These are phyloP conservation scores for Pseudopipra pipra DNA, from an alignment of 2,113 vertebrate species.

Conservation along the genomic window DNA sequence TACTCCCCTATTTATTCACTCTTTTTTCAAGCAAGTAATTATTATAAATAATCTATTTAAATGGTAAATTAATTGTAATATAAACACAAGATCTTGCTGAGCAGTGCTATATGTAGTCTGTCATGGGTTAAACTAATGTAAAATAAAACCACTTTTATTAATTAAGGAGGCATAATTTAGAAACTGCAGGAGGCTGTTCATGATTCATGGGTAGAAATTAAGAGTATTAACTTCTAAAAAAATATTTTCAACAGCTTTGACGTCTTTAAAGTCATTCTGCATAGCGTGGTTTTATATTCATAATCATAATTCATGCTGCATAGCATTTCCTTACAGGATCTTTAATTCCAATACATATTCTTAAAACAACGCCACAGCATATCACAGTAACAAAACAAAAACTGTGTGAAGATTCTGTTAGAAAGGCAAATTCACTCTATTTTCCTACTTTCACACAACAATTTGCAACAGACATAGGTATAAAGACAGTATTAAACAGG, in stretches of 20 bases:
- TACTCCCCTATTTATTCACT: neutral
- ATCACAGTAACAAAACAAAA: neutral
- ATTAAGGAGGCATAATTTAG: neutral
- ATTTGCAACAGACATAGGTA: neutral
- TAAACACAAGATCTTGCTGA: neutral
- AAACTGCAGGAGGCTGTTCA: neutral
- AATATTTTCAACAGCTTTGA: neutral
- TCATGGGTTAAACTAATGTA: neutral
- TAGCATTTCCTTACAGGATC: neutral
- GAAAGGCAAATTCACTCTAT: neutral
- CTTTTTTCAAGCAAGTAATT: neutral
- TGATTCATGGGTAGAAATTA: neutral
- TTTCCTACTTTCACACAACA: neutral
- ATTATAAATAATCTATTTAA: neutral
- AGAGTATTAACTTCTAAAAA: neutral
- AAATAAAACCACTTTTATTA: neutral
- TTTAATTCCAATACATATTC: neutral
- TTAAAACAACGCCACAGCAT: neutral
- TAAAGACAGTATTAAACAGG: neutral
- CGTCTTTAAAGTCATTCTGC: neutral
- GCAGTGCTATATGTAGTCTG: neutral
- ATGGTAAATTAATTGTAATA: neutral
- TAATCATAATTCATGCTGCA: neutral
- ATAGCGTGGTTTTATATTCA: neutral
- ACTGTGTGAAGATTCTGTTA: neutral